phyloP scores from a whole-genome alignment of 2,797 vertebrate species.

The Apogon talboti region DNA sequence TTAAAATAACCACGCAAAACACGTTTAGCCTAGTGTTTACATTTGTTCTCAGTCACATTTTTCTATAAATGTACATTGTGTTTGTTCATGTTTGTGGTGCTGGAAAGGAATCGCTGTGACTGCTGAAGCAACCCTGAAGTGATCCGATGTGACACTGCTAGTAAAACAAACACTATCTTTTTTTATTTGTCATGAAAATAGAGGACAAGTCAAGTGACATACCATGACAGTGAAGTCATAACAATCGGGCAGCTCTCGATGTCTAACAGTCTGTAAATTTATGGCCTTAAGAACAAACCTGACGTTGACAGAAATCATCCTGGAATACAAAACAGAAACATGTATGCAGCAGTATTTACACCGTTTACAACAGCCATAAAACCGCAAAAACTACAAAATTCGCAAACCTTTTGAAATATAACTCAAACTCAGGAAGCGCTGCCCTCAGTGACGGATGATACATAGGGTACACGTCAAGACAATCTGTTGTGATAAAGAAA shows the following conservation, averaged over 20 bases:
- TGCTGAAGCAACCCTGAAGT: background rate
- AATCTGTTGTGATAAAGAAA: conserved; percentile 82
- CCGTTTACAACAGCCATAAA: background rate
- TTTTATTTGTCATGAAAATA: conserved; percentile 11
- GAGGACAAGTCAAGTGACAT: conserved; percentile 51
- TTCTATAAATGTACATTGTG: background rate
- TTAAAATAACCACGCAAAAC: background rate
- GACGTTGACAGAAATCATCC: conserved; percentile 87
- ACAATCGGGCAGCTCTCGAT: conserved; percentile 93
- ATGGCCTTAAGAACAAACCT: conserved; percentile 92
- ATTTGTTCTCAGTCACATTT: background rate
- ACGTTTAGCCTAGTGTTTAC: background rate
- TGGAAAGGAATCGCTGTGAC: background rate
- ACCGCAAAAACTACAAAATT: background rate
- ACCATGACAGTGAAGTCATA: conserved; percentile 92
- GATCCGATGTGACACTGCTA: conserved; percentile 19
- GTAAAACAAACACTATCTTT: background rate
- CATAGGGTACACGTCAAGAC: conserved; percentile 85
- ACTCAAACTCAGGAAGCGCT: conserved; percentile 79
- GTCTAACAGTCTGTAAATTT: conserved; percentile 92
- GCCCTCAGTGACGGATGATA: conserved; percentile 27
- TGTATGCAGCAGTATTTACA: background rate
- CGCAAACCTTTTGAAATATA: conserved; percentile 93
- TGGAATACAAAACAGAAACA: conserved; percentile 63
- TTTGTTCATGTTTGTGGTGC: background rate